A percentile compares a stretch with the other conserved stretches of the same genome.
Evolutionary conservation across 2,888 invertebrate genomes (phyloP).

Genomic region (Drosophila phalerata): DNA sequence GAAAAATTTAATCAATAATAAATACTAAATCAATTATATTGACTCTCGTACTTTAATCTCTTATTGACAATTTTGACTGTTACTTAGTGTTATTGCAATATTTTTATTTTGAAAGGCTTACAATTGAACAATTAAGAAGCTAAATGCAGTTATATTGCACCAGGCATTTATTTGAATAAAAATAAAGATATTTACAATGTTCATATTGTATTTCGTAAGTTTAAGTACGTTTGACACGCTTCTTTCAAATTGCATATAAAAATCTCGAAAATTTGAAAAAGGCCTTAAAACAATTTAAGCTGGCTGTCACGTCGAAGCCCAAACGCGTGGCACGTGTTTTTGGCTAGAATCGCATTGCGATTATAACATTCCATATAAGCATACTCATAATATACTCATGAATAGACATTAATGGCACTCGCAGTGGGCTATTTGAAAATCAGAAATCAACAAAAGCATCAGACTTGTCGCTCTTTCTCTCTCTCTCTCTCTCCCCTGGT

Average conservation of each 20-base stretch:
- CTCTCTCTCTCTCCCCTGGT: neutral
- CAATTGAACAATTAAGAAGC: neutral
- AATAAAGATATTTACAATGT: constrained; percentile 11
- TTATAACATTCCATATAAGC: constrained; percentile 26
- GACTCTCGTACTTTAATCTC: no score
- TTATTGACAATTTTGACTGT: neutral
- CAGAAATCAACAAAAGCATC: constrained; percentile 32
- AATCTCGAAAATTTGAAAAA: neutral
- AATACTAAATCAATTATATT: no score
- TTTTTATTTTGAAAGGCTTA: neutral
- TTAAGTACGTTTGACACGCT: constrained; percentile 16
- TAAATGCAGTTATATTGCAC: neutral
- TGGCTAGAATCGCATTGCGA: constrained; percentile 17
- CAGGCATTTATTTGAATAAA: neutral
- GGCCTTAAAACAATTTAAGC: constrained; percentile 37
- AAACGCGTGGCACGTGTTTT: constrained; percentile 57
- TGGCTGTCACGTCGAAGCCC: constrained; percentile 50
- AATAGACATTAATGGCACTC: constrained; percentile 4
- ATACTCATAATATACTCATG: constrained; percentile 14
- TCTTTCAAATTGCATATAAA: neutral
- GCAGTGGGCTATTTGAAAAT: constrained; percentile 19
- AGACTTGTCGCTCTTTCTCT: constrained; percentile 3
- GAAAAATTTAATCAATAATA: no score
- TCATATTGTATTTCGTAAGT: constrained; percentile 13
- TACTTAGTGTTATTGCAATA: neutral